phyloP scores from a whole-genome alignment of 1,140 invertebrate genomes.

The Camponotus vicinus region DNA sequence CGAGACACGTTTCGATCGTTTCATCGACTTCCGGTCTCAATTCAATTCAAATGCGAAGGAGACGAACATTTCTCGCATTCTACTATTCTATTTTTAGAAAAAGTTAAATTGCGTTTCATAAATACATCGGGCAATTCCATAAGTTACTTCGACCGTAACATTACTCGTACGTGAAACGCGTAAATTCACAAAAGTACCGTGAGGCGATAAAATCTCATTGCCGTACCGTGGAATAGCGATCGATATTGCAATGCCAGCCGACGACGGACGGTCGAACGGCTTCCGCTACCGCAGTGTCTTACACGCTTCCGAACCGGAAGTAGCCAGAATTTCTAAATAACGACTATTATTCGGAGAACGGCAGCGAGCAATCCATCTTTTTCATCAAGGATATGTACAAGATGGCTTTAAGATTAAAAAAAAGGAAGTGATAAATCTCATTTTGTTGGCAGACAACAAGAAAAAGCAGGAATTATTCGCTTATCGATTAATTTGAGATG shows the following conservation, averaged over 20 bases:
- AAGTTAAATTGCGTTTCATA: background rate
- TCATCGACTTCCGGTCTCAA: background rate
- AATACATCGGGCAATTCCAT: conserved; percentile 13
- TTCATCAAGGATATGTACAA: too few species aligned
- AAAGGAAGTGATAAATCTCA: background rate
- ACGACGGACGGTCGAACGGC: conserved; percentile 29
- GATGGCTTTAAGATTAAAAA: too few species aligned
- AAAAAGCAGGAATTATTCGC: background rate
- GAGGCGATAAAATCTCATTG: conserved; percentile 44
- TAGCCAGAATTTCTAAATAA: conserved; percentile 34
- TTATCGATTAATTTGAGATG: background rate
- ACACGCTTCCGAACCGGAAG: conserved; percentile 69
- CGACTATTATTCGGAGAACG: background rate
- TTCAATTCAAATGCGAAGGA: background rate
- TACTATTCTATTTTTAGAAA: background rate
- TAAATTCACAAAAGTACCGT: conserved; percentile 30
- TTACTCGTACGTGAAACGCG: background rate
- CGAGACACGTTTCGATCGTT: background rate
- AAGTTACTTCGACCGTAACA: conserved; percentile 18
- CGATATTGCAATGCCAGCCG: conserved; percentile 64
- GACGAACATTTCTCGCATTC: background rate
- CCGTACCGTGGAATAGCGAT: conserved; percentile 37
- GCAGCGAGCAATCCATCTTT: background rate
- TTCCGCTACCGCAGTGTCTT: conserved; percentile 63
- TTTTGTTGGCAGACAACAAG: background rate